Percentiles rank a stretch among this genome's conserved stretches.
These are phyloP conservation scores for Drosophila ezoana DNA, from an alignment of 2,888 invertebrate genomes.

Conservation along the genomic window DNA sequence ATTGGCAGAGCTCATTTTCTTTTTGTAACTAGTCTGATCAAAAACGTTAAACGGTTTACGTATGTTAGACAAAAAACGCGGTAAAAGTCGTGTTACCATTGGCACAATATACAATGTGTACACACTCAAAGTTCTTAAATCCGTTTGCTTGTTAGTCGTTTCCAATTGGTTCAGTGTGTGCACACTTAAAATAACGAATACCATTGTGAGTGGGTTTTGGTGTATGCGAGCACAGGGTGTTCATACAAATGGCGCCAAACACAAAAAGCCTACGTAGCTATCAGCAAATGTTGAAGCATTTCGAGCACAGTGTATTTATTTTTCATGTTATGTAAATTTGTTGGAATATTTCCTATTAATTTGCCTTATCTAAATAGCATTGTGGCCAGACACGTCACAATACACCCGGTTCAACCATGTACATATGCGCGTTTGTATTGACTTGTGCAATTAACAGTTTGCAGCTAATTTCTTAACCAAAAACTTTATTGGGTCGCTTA, in stretches of 20 bases:
- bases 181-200: background rate
- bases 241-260: conserved; percentile 15
- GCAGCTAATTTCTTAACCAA: conserved; percentile 65
- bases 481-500: conserved; percentile 56
- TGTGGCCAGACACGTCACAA: conserved; percentile 25
- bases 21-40: background rate
- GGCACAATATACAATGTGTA: conserved; percentile 15
- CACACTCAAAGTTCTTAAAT: background rate
- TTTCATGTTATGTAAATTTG: background rate
- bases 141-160: background rate
- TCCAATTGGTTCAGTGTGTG: conserved; percentile 8
- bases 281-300: no score
- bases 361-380: background rate
- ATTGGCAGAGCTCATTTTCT: conserved; percentile 42
- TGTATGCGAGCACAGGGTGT: conserved; percentile 10
- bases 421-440: conserved; percentile 55
- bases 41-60: background rate
- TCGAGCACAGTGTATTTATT: background rate
- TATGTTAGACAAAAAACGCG: conserved; percentile 47
- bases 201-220: conserved; percentile 25
- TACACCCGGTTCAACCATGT: conserved; percentile 12
- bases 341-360: background rate
- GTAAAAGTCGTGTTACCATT: conserved; percentile 49
- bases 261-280: conserved; percentile 1
- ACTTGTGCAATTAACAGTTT: conserved; percentile 59